These are phyloP conservation scores for Beris morrisii DNA, from an alignment of 2,888 invertebrate genomes.

Conservation along the genomic window DNA sequence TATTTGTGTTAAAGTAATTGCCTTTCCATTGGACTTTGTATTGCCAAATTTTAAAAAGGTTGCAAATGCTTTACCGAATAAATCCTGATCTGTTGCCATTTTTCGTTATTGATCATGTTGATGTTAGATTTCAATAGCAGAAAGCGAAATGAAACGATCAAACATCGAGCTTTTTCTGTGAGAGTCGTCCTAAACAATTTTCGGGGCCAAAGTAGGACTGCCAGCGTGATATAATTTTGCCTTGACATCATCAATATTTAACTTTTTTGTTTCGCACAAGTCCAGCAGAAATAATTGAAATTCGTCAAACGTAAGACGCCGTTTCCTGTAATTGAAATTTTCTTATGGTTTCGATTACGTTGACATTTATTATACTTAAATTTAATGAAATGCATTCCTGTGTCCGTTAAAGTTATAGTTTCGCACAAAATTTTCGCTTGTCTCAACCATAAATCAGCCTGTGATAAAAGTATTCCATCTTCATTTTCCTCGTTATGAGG, in stretches of 20 bases:
- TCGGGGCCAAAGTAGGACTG: conserved; percentile 8
- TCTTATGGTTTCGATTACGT: background rate
- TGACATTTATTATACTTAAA: conserved; percentile 14
- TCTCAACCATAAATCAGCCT: conserved; percentile 22
- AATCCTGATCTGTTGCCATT: too few relatives aligned
- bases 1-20: conserved; percentile 67
- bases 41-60: conserved; percentile 71
- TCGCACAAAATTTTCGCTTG: conserved; percentile 18
- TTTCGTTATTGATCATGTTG: too few relatives aligned
- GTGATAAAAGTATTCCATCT: conserved; percentile 17
- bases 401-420: conserved; percentile 3
- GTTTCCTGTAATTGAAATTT: conserved; percentile 6
- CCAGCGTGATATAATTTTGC: conserved; percentile 16
- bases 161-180: too few relatives aligned
- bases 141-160: too few relatives aligned
- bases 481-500: background rate
- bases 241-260: conserved; percentile 6
- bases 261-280: conserved; percentile 9
- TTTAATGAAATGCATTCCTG: conserved; percentile 15
- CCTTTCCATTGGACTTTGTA: conserved; percentile 65
- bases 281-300: conserved; percentile 6
- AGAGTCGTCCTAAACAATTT: background rate
- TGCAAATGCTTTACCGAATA: conserved; percentile 53
- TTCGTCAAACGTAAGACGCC: conserved; percentile 6
- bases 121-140: too few relatives aligned